These are phyloP conservation scores for Drosophila acutilabella DNA, from an alignment of 2,888 invertebrate species.

Conservation along the genomic window DNA sequence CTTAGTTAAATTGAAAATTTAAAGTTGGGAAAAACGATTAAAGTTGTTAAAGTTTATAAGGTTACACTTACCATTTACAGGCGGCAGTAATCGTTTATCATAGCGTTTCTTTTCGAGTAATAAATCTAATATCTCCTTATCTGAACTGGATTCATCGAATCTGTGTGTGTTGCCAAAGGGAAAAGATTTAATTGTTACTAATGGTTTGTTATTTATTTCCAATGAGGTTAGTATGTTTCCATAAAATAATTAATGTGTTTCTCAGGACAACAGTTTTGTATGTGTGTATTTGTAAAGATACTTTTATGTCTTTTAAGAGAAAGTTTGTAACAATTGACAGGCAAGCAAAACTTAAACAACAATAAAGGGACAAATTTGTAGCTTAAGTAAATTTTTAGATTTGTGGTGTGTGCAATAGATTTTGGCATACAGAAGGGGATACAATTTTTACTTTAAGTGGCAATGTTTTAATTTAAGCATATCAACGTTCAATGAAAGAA, in stretches of 20 bases:
- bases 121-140: constrained; percentile 96
- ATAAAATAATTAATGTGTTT: constrained; percentile 20
- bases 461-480: not conserved
- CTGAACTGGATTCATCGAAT: constrained; percentile 96
- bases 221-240: constrained; percentile 9
- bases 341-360: constrained; percentile 1
- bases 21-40: constrained; percentile 18
- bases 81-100: constrained; percentile 96
- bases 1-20: constrained; percentile 61
- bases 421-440: not conserved
- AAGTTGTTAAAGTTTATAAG: not conserved
- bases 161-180: constrained; percentile 85
- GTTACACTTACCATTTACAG: constrained; percentile 91
- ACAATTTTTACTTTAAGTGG: not conserved
- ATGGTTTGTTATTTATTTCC: not conserved
- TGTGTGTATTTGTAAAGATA: constrained; percentile 6
- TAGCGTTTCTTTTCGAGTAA: constrained; percentile 94
- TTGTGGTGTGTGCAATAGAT: not conserved
- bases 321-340: constrained; percentile 10
- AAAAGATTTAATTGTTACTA: constrained; percentile 2
- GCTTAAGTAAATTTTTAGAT: not conserved
- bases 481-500: not conserved
- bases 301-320: constrained; percentile 14
- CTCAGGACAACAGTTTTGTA: constrained; percentile 19
- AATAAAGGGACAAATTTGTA: not conserved